Evolutionary conservation across 2,888 invertebrate species (phyloP).

Genomic region (Sesia bembeciformis): DNA sequence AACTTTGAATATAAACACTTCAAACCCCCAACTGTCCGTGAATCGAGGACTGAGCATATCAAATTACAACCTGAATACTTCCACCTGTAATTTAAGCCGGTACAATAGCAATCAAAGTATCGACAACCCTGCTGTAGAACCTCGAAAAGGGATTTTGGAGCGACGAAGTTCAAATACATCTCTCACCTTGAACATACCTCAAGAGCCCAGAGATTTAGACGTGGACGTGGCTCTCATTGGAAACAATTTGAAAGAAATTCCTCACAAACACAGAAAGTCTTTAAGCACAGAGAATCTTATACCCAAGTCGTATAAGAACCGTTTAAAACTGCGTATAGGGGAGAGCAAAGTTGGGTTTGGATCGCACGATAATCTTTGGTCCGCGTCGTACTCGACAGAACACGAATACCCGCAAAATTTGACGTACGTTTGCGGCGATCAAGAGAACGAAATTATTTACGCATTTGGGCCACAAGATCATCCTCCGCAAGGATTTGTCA

Average conservation of each 20-base stretch:
- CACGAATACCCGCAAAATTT: constrained; percentile 50
- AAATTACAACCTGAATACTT: constrained; percentile 67
- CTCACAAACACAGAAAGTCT: constrained; percentile 69
- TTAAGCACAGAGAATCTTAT: constrained; percentile 77
- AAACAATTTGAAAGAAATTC: constrained; percentile 41
- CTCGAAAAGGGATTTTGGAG: constrained; percentile 79
- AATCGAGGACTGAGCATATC: constrained; percentile 64
- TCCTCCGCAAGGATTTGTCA: constrained; percentile 47
- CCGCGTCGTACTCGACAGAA: constrained; percentile 51
- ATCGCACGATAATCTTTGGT: constrained; percentile 69
- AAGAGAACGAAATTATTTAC: constrained; percentile 66
- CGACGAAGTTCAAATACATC: constrained; percentile 89
- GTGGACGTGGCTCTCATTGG: constrained; percentile 57
- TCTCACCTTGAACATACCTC: constrained; percentile 77
- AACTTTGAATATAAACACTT: constrained; percentile 80
- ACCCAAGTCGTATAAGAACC: constrained; percentile 61
- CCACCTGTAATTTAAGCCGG: constrained; percentile 62
- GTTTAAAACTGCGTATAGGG: constrained; percentile 39
- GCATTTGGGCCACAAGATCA: constrained; percentile 58
- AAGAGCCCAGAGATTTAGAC: constrained; percentile 61
- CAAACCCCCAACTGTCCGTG: constrained; percentile 60
- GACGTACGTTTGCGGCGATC: constrained; percentile 63
- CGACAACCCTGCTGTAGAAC: constrained; percentile 44
- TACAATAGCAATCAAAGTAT: constrained; percentile 68
- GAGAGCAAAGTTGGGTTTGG: constrained; percentile 52